Conservation (phyloP, 1,140 invertebrate genomes). For the Drosophila yakuba region DNA sequence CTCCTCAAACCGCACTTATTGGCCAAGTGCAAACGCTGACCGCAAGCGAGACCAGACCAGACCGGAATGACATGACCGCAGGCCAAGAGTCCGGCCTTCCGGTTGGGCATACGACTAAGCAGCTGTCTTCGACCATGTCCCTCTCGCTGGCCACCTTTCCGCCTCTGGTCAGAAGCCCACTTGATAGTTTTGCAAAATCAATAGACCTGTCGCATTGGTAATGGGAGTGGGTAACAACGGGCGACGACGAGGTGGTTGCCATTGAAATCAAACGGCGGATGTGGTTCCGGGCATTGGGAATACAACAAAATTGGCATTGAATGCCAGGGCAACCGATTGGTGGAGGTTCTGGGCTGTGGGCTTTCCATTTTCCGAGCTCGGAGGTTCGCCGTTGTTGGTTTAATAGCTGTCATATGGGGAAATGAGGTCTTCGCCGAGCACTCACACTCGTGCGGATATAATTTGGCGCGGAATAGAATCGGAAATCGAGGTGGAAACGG, state of each 20-base stretch:
- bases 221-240: slow-evolving; percentile 35
- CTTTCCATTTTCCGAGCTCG: background rate
- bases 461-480: slow-evolving; percentile 71
- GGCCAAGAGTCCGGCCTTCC: slow-evolving; percentile 6
- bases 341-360: background rate
- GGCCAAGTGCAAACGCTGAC: slow-evolving; percentile 11
- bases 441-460: slow-evolving; percentile 55
- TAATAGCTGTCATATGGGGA: slow-evolving; percentile 57
- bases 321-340: slow-evolving; percentile 26
- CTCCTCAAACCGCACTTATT: slow-evolving; percentile 20
- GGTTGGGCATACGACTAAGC: background rate
- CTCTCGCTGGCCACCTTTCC: slow-evolving; percentile 16
- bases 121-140: slow-evolving; percentile 36
- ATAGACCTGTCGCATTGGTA: slow-evolving; percentile 39
- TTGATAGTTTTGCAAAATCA: slow-evolving; percentile 66
- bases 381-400: slow-evolving; percentile 13
- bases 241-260: slow-evolving; percentile 46
- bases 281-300: slow-evolving; percentile 50
- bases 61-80: background rate
- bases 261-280: slow-evolving; percentile 81
- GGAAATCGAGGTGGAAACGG: slow-evolving; percentile 65
- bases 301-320: slow-evolving; percentile 63
- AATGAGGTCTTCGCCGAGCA: slow-evolving; percentile 47
- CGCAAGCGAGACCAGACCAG: slow-evolving; percentile 3
- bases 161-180: slow-evolving; percentile 15